Conservation (phyloP, 2,888 invertebrate genomes). For the Hyles lineata region DNA sequence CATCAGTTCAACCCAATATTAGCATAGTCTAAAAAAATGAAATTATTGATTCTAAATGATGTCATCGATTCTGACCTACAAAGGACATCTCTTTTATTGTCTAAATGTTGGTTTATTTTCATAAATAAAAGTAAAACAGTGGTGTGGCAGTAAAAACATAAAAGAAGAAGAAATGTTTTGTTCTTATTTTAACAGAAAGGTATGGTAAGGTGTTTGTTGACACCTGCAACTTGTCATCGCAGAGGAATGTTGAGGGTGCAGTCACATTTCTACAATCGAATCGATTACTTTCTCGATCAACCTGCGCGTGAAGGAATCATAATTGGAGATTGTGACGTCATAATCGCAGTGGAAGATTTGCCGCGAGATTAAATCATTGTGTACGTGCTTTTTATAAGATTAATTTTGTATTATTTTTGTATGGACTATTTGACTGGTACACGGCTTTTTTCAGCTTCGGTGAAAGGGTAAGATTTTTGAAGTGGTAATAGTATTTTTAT, state of each 20-base stretch:
- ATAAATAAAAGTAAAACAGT: too few relatives aligned
- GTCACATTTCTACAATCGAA: conserved; percentile 11
- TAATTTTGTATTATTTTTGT: background rate
- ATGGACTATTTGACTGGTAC: background rate
- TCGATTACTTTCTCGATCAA: conserved; percentile 7
- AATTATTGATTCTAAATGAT: too few relatives aligned
- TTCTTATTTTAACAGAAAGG: background rate
- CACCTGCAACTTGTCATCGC: background rate
- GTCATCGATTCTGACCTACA: too few relatives aligned
- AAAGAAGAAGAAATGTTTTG: background rate
- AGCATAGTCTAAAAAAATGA: too few relatives aligned
- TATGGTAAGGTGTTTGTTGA: background rate
- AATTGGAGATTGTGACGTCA: conserved; percentile 10
- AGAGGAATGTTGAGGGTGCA: background rate
- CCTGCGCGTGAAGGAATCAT: background rate
- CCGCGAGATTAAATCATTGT: background rate
- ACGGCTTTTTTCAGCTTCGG: background rate
- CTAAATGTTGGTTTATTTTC: too few relatives aligned
- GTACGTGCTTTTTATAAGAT: background rate
- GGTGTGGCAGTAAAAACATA: background rate
- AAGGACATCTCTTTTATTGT: too few relatives aligned
- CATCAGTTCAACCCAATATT: too few relatives aligned
- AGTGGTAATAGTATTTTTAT: background rate
- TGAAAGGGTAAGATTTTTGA: background rate
- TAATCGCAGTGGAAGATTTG: background rate